Base-by-base conservation (phyloP, 64 coral and sea anemone species). In the Dendronephthya gigantea region DNA sequence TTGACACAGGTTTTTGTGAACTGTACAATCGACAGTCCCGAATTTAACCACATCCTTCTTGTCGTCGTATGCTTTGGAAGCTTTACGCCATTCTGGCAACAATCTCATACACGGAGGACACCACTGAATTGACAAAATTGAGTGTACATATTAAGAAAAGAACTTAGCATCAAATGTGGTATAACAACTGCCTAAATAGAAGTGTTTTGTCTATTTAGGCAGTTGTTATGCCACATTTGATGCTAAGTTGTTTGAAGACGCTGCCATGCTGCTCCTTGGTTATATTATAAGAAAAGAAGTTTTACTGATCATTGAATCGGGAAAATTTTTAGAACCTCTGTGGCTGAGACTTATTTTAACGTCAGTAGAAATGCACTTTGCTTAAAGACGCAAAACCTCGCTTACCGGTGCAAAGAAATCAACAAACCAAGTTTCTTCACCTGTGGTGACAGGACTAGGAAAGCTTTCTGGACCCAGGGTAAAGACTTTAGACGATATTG, bases 381-480 rank as follows among this genome's bases (percentile, higher is more conserved):
- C n/a, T n/a, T n/a, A n/a, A n/a, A n/a, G n/a, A n/a, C n/a, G n/a
- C 55, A 2, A 58, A 45, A 58, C 9, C 51, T 48, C 39, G 28
- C 92, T 65, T 92, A 98, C 95, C 76, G 95, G 95, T 17, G 95
- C 95, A 91, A 98, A 98, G 51, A 98, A 98, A 40, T 98, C 95
- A 22, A 98, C 92, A 90, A 98, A 98, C 84, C 93, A 98, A 22
- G 89, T 92, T 52, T 88, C 86, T 49, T 91, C 68, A 39, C 92
- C 85, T 31, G 85, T 79, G 3, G 90, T 87, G 13, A 98, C 85
- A 48, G 85, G 84, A 32, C 39, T 83, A 9, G 95, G 95, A 16
- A 98, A 98, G 39, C 93, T 92, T 22, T 98, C 95, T 39, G 95
- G 95, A 8, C 87, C 92, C 9, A 98, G 50, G 15, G 95, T 93